These are phyloP conservation scores for Malacosoma neustria DNA, from an alignment of 2,888 invertebrate species.

Conservation along the genomic window DNA sequence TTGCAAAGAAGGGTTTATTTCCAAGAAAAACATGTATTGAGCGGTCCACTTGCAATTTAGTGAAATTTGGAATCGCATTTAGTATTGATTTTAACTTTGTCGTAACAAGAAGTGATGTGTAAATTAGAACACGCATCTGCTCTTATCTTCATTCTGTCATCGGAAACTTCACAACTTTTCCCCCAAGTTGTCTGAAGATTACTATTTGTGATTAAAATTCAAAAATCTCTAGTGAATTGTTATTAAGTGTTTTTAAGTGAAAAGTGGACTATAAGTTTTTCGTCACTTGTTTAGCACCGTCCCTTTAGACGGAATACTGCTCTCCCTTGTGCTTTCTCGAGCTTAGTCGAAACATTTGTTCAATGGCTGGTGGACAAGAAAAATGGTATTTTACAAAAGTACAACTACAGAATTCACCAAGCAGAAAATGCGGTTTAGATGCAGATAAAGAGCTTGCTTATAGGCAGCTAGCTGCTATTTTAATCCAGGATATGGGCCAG, in stretches of 20 bases:
- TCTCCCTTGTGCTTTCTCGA: conserved; percentile 68
- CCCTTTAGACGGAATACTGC: conserved; percentile 66
- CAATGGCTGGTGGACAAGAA: conserved; percentile 85
- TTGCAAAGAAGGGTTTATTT: too few relatives aligned
- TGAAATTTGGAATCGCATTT: conserved; percentile 66
- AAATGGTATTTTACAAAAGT: conserved; percentile 98
- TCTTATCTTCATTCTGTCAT: conserved; percentile 69
- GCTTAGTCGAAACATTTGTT: conserved; percentile 71
- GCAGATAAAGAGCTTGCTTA: conserved; percentile 95
- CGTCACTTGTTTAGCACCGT: conserved; percentile 67
- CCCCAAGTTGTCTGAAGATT: conserved; percentile 62
- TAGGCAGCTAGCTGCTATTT: conserved; percentile 97
- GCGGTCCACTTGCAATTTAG: too few relatives aligned
- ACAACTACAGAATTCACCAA: conserved; percentile 92
- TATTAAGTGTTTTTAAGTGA: conserved; percentile 31
- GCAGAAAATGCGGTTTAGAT: conserved; percentile 93
- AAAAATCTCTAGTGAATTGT: conserved; percentile 30
- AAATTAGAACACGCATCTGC: too few relatives aligned
- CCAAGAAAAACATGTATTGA: too few relatives aligned
- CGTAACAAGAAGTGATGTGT: too few relatives aligned
- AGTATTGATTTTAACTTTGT: too few relatives aligned
- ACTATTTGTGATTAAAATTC: conserved; percentile 38
- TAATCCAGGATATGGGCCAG: conserved; percentile 99
- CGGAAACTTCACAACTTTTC: conserved; percentile 65
- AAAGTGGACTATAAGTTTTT: conserved; percentile 39